A percentile compares a stretch with the other conserved stretches of the same genome.
phyloP scores from a whole-genome alignment of 2,888 invertebrate species.

The Orthonychiurus folsomi region DNA sequence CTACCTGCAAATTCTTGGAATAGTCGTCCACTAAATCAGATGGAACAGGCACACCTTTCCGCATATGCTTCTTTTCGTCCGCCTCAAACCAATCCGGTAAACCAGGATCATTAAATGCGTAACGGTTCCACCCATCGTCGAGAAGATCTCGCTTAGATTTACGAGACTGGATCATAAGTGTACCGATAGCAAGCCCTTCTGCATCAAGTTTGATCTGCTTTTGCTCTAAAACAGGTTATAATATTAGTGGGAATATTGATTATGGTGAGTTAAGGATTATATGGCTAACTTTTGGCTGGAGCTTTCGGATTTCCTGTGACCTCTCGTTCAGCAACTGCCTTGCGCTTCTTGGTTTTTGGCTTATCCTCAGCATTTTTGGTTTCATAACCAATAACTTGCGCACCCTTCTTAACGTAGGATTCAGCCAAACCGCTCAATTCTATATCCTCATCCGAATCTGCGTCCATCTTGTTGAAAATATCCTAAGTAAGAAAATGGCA shows the following conservation, averaged over 20 bases:
- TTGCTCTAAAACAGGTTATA: constrained; percentile 29
- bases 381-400: constrained; percentile 44
- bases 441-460: constrained; percentile 75
- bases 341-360: constrained; percentile 16
- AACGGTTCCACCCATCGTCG: constrained; percentile 88
- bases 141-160: constrained; percentile 82
- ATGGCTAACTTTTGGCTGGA: background rate
- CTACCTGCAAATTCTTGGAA: constrained; percentile 51
- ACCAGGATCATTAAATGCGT: constrained; percentile 79
- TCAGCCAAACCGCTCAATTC: constrained; percentile 73
- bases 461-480: constrained; percentile 50
- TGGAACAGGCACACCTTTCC: constrained; percentile 71
- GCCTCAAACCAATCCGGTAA: constrained; percentile 93
- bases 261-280: background rate
- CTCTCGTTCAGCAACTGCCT: constrained; percentile 2
- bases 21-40: constrained; percentile 78
- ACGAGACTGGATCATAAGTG: constrained; percentile 79
- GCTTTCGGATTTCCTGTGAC: background rate
- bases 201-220: constrained; percentile 66
- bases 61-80: constrained; percentile 87
- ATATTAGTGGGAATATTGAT: background rate
- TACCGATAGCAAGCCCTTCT: constrained; percentile 84
- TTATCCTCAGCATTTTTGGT: constrained; percentile 40
- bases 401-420: constrained; percentile 63
- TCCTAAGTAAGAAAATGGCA: constrained; percentile 46